Conservation (phyloP, 1,140 invertebrate species). For the Cepaea nemoralis region DNA sequence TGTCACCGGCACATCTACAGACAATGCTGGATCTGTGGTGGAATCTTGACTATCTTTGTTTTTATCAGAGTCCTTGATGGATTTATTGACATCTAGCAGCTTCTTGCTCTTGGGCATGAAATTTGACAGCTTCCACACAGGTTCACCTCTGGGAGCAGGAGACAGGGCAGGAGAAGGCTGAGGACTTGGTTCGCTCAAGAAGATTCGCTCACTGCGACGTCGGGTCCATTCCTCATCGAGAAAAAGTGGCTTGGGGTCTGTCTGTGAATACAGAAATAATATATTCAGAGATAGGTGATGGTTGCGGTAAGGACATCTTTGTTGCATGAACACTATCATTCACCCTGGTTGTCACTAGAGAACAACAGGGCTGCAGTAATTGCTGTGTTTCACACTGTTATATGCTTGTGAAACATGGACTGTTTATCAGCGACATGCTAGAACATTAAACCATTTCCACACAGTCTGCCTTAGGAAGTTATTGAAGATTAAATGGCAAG, state of each 20-base stretch:
- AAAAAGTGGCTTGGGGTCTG: constrained; percentile 57
- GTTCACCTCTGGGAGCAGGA: constrained; percentile 21
- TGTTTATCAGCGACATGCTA: no score
- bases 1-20: background rate
- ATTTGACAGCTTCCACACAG: constrained; percentile 35
- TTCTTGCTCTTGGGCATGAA: constrained; percentile 42
- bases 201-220: constrained; percentile 72
- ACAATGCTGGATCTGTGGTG: background rate
- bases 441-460: no score
- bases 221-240: constrained; percentile 70
- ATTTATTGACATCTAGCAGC: background rate
- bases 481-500: no score
- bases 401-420: no score
- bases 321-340: no score
- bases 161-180: constrained; percentile 59
- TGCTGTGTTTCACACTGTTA: no score
- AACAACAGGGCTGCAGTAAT: no score
- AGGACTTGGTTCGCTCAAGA: constrained; percentile 71
- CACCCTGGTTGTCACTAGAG: no score
- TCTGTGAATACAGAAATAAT: background rate
- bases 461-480: no score
- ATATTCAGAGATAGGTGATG: no score
- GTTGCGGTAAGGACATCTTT: no score
- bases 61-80: constrained; percentile 14
- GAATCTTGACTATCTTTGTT: background rate